These are phyloP conservation scores for Triops longicaudatus DNA, from an alignment of 1,140 invertebrate genomes.

Conservation along the genomic window DNA sequence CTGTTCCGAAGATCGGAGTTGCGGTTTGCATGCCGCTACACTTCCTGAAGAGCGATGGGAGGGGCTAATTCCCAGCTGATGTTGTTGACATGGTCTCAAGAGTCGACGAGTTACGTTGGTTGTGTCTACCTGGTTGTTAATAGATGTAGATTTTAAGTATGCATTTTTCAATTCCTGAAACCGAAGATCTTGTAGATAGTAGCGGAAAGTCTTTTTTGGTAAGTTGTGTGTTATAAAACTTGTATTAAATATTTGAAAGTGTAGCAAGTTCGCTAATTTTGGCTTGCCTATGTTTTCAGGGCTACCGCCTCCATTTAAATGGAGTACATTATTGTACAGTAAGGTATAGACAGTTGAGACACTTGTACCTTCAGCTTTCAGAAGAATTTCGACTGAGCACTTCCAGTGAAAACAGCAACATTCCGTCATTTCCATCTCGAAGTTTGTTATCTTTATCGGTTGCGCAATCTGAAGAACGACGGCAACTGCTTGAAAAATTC, in stretches of 20 bases:
- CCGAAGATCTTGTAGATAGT: not conserved
- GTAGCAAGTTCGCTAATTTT: not conserved
- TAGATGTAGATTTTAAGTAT: not conserved
- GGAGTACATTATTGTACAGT: not conserved
- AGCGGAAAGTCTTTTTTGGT: not conserved
- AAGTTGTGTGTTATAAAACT: not conserved
- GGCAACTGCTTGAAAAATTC: not conserved
- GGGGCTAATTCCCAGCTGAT: not conserved
- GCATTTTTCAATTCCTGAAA: conserved; percentile 12
- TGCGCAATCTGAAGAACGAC: not conserved
- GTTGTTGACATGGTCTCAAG: not conserved
- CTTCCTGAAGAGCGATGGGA: not conserved
- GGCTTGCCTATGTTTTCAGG: not conserved
- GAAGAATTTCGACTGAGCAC: not conserved
- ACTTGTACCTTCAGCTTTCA: not conserved
- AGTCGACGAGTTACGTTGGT: not conserved
- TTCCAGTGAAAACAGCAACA: not conserved
- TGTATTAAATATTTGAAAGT: no score
- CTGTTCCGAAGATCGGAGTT: no score
- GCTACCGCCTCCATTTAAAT: not conserved
- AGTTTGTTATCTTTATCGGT: not conserved
- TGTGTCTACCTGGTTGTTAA: not conserved
- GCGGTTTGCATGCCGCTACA: not conserved
- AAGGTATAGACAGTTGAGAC: not conserved
- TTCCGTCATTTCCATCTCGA: not conserved